Evolutionary conservation across 2,113 vertebrate genomes (phyloP), one percentile per base, ranked within the genome.

Genomic region (Corythoichthys intestinalis): DNA sequence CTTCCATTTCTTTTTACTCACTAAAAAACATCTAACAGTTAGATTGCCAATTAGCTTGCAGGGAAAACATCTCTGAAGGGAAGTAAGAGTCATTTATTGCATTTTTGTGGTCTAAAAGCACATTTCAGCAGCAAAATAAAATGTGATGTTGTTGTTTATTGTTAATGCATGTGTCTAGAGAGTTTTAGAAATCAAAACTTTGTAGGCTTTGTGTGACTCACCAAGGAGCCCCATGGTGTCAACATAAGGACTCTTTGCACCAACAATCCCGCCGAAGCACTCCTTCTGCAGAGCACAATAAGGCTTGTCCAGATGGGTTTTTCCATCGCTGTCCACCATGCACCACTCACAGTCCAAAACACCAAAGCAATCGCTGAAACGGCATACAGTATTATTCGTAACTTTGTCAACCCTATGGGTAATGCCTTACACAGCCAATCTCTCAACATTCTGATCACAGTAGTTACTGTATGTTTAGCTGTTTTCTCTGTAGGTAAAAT

Each of bases 271-370:
- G 1, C 97, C 97, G 0, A 99, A 99, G 61, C 97, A 99, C 70
- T 99, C 97, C 84, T 98, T 98, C 89, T 98, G 97, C 58, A 94
- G 93, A 5, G 97, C 97, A 65, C 97, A 99, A 73, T 99, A 99
- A 0, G 97, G 94, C 73, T 95, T 96, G 84, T 97, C 97, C 71
- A 99, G 90, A 37, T 96, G 95, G 0, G 95, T 97, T 82, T 98
- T 98, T 10, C 96, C 96, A 35, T 98, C 97, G 0, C 95, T 96
- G 91, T 98, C 97, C 72, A 99, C 94, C 95, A 95, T 95, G 77
- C 97, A 99, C 97, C 97, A 99, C 83, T 99, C 97, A 0, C 97
- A 99, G 81, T 98, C 97, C 90, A 99, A 79, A 69, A 99, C 96
- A 0, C 97, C 97, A 4, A 98, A 99, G 82, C 97, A 99, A 77